Percentiles rank a stretch among this genome's conserved stretches.
Evolutionary conservation across 2,113 vertebrate genomes (phyloP).

Genomic region (Thalassoma bifasciatum): DNA sequence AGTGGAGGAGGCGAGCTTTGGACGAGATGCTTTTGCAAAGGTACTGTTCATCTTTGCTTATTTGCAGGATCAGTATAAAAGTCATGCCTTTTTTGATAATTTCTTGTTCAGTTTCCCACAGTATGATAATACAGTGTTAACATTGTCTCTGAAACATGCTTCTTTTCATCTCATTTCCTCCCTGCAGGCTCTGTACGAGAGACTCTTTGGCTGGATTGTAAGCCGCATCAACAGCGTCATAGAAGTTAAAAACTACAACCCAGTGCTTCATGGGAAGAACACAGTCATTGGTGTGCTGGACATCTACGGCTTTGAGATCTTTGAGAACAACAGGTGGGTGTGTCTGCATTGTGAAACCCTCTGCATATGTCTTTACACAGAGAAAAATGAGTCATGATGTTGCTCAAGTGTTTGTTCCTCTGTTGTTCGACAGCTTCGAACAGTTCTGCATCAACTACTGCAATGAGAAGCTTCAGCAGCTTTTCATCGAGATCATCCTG

Average conservation of each 20-base stretch:
- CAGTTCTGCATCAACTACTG: constrained; percentile 96
- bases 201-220: constrained; percentile 94
- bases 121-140: constrained; percentile 10
- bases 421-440: constrained; percentile 84
- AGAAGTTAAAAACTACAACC: constrained; percentile 86
- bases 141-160: background rate
- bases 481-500: constrained; percentile 94
- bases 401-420: constrained; percentile 23
- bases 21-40: constrained; percentile 93
- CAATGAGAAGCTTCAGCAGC: constrained; percentile 94
- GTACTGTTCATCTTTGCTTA: constrained; percentile 65
- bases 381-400: background rate
- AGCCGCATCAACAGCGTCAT: constrained; percentile 89
- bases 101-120: background rate
- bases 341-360: background rate
- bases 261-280: constrained; percentile 91
- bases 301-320: constrained; percentile 97
- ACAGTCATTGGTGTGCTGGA: constrained; percentile 95
- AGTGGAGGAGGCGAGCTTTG: constrained; percentile 86
- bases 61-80: background rate
- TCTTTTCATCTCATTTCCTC: background rate
- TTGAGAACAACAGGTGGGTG: constrained; percentile 93
- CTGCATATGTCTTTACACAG: background rate
- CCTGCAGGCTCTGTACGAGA: constrained; percentile 91
- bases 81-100: background rate